Percentiles rank a stretch among this genome's conserved stretches.
Conservation (phyloP, 2,888 invertebrate genomes). For the Criorhina ranunculi region DNA sequence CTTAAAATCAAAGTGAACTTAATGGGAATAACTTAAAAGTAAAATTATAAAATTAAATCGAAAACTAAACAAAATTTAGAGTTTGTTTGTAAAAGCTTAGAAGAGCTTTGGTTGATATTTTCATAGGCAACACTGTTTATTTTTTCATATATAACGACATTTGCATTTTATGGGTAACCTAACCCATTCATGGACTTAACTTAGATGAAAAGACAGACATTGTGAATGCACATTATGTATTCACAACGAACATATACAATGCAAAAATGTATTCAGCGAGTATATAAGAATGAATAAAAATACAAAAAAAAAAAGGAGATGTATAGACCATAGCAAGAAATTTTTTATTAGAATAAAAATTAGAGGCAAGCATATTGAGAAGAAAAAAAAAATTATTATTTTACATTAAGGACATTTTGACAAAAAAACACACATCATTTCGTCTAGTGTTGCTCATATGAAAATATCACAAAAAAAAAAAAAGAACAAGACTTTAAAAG, state of each 20-base stretch:
- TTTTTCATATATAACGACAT: slow-evolving; percentile 18
- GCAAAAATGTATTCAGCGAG: slow-evolving; percentile 63
- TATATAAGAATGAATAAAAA: slow-evolving; percentile 19
- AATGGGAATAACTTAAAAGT: slow-evolving; percentile 30
- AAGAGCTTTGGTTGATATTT: slow-evolving; percentile 84
- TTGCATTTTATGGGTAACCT: slow-evolving; percentile 21
- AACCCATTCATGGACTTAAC: slow-evolving; percentile 22
- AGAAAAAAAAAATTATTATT: slow-evolving; percentile 11
- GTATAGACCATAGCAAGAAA: slow-evolving; percentile 54
- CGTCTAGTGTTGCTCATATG: slow-evolving; percentile 71
- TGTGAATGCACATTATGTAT: slow-evolving; percentile 43
- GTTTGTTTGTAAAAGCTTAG: slow-evolving; percentile 85
- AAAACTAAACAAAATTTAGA: slow-evolving; percentile 76
- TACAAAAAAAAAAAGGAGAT: slow-evolving; percentile 23
- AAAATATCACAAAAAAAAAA: slow-evolving; percentile 71
- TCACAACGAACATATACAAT: slow-evolving; percentile 51
- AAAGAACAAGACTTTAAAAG: slow-evolving; percentile 24
- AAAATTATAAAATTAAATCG: slow-evolving; percentile 20
- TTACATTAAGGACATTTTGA: slow-evolving; percentile 29
- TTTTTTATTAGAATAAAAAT: slow-evolving; percentile 23
- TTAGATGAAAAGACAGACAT: slow-evolving; percentile 50
- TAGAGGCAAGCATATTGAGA: slow-evolving; percentile 57
- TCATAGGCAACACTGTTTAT: slow-evolving; percentile 81
- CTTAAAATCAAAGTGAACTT: slow-evolving; percentile 46
- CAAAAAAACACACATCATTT: slow-evolving; percentile 28